phyloP scores from a whole-genome alignment of 2,888 invertebrate genomes.

The Aphidoletes aphidimyza region DNA sequence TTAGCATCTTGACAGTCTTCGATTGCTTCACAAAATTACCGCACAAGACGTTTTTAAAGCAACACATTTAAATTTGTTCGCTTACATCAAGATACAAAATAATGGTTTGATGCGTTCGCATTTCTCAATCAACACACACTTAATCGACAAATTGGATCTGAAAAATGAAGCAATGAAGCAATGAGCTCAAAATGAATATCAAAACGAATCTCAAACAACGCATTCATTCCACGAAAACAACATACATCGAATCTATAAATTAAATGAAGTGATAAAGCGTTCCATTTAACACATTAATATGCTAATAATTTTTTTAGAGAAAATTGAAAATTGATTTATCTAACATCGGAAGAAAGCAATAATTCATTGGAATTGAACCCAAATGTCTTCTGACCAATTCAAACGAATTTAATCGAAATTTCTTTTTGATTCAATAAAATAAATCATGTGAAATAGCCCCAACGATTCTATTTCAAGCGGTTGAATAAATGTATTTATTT shows the following conservation, averaged over 20 bases:
- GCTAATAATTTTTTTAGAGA: neutral
- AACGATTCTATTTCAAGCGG: neutral
- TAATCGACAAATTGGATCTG: no score
- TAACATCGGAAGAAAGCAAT: constrained; percentile 38
- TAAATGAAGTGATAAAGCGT: constrained; percentile 34
- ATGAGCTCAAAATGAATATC: neutral
- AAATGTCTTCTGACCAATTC: neutral
- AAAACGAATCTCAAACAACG: neutral
- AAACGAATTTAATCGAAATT: neutral
- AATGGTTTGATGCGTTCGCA: neutral
- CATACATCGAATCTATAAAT: constrained; percentile 22
- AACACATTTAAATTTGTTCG: neutral
- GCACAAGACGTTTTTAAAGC: neutral
- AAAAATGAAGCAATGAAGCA: no score
- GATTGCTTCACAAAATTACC: no score
- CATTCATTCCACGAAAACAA: neutral
- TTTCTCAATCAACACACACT: neutral
- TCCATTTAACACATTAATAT: constrained; percentile 48
- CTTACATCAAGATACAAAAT: neutral
- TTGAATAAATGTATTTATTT: neutral
- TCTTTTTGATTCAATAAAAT: neutral
- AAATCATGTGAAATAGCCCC: neutral
- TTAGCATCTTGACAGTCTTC: neutral
- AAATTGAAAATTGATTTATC: neutral
- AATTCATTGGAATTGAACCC: constrained; percentile 15